Conservation (phyloP, 2,888 invertebrate species). For the Sericinus montela region DNA sequence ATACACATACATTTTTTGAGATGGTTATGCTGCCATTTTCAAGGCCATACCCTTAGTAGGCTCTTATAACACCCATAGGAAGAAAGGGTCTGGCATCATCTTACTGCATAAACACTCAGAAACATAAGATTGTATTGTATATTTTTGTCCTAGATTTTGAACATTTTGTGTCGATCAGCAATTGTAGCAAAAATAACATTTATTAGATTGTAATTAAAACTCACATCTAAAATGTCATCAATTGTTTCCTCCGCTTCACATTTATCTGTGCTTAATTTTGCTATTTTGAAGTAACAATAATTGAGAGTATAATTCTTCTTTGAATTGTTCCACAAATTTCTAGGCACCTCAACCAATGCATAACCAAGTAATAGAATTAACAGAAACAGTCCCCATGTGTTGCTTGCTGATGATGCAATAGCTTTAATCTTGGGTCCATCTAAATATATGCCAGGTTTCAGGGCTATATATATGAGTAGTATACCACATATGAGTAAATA, state of each 20-base stretch:
- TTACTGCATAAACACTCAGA: too few relatives aligned
- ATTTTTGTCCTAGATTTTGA: too few relatives aligned
- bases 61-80: neutral
- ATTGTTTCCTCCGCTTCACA: constrained; percentile 98
- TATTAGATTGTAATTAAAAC: neutral
- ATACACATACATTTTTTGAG: too few relatives aligned
- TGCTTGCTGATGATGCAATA: constrained; percentile 98
- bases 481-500: constrained; percentile 96
- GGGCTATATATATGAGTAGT: constrained; percentile 94
- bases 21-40: too few relatives aligned
- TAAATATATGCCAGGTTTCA: constrained; percentile 91
- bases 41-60: constrained; percentile 15
- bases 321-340: constrained; percentile 94
- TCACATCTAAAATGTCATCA: constrained; percentile 95
- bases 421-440: constrained; percentile 96
- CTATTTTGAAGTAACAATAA: constrained; percentile 94
- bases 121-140: too few relatives aligned
- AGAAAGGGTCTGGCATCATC: neutral
- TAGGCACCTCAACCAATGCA: constrained; percentile 96
- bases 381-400: constrained; percentile 99
- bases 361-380: constrained; percentile 94
- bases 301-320: constrained; percentile 91
- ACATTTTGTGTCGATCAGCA: too few relatives aligned
- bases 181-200: too few relatives aligned
- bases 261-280: constrained; percentile 96